Conservation (phyloP, 2,888 invertebrate genomes). For the Lepidochitona cinerea region DNA sequence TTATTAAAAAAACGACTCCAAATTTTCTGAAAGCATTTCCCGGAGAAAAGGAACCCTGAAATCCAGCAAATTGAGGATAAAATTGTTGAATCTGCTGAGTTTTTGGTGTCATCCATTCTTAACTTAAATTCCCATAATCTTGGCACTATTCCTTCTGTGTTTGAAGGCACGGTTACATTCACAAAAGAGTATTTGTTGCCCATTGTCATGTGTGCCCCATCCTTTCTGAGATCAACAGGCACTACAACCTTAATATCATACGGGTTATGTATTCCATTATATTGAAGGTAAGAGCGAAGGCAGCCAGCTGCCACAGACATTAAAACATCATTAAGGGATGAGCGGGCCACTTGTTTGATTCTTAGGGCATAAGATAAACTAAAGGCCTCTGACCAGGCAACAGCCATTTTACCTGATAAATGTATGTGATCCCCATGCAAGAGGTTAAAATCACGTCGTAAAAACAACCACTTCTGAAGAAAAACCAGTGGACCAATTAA, state of each 20-base stretch:
- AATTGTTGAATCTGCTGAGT: conserved; percentile 73
- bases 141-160: conserved; percentile 76
- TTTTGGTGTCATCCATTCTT: conserved; percentile 72
- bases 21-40: conserved; percentile 56
- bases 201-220: conserved; percentile 25
- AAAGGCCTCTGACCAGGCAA: conserved; percentile 74
- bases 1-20: conserved; percentile 57
- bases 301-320: conserved; percentile 74
- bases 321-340: conserved; percentile 74
- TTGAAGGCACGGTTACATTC: conserved; percentile 72
- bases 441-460: conserved; percentile 71
- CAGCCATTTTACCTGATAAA: conserved; percentile 61
- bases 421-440: conserved; percentile 65
- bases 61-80: conserved; percentile 73
- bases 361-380: conserved; percentile 70
- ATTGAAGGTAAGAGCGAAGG: conserved; percentile 72
- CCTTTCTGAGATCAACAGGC: conserved; percentile 56
- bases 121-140: conserved; percentile 75
- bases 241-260: conserved; percentile 72
- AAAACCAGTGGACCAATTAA: conserved; percentile 73
- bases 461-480: conserved; percentile 71
- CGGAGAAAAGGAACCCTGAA: conserved; percentile 69
- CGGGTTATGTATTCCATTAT: conserved; percentile 73
- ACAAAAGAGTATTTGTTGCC: conserved; percentile 55
- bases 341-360: conserved; percentile 75